Base-by-base conservation (phyloP, 2,888 invertebrate genomes). In the Thelaira solivaga region DNA sequence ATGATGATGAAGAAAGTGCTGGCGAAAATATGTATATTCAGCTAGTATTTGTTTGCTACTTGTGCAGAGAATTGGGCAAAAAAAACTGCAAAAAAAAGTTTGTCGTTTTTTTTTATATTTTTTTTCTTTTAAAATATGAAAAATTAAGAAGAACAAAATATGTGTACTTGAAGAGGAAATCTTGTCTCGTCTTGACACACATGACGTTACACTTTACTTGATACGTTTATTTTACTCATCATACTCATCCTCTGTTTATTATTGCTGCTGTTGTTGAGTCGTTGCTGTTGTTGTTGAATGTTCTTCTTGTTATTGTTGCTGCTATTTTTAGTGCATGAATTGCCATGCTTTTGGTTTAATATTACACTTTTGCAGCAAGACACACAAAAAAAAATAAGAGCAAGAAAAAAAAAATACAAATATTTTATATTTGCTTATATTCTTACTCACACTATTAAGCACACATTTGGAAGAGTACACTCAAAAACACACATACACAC, bases 101-200 rank as follows among this genome's bases (percentile, higher is more conserved):
- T n/a, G n/a, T n/a, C n/a, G n/a, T n/a, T n/a, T n/a, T n/a, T n/a
- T n/a, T n/a, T n/a, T n/a, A n/a, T n/a, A n/a, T n/a, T n/a, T n/a
- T n/a, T n/a, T n/a, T n/a, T n/a, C n/a, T n/a, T n/a, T n/a, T n/a
- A 18, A 45, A 53, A 51, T 26, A 11, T 13, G 26, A 55, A 29
- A 47, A 65, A 26, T n/a, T 49, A 13, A 18, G 1, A 34, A n/a
- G n/a, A n/a, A n/a, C n/a, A n/a, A n/a, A n/a, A n/a, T n/a, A n/a
- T n/a, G n/a, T n/a, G n/a, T n/a, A 29, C 53, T 61, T 26, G 53
- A 77, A 34, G 59, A 74, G 78, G 78, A 78, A 78, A 78, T 78
- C 78, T 78, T 78, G 74, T 74, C 69, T 69, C 78, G 74, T 78
- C 78, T 78, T 78, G 78, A 78, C 78, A 78, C 69, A 78, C 78